Evolutionary conservation across 2,888 invertebrate genomes (phyloP), one percentile per base, ranked within the genome.

Genomic region (Drosophila prostipennis): DNA sequence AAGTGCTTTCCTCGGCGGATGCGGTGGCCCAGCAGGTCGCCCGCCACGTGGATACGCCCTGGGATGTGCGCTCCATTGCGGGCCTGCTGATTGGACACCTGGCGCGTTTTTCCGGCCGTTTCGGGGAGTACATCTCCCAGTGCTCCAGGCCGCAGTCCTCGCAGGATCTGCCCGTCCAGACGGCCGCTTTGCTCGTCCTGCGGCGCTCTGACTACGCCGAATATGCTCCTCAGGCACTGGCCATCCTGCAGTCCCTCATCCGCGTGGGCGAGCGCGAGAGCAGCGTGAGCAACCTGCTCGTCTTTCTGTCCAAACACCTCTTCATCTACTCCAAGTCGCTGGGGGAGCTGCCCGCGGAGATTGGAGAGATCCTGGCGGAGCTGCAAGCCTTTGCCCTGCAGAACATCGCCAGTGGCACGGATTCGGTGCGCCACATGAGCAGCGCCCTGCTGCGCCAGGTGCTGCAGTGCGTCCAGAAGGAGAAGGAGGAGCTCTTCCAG

Each of bases 51-150:
- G 93, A 94, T 65, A 92, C 94, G 2, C 94, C 94, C 0, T 94
- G 95, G 93, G 95, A 95, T 80, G 94, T 94, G 0, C 94, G 94
- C 82, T 93, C 93, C 6, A 94, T 95, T 79, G 93, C 94, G 72
- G 95, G 94, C 0, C 93, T 94, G 39, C 86, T 95, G 14, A 92
- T 93, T 60, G 90, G 94, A 6, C 91, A 93, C 52, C 92, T 93
- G 86, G 92, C 92, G 39, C 90, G 92, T 46, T 88, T 92, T 19
- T 91, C 91, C n/a, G 79, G 90, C 40, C 90, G 91, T 1, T 88
- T 90, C 36, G 68, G 74, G 1, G 37, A 42, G 0, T 89, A 89
- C 55, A 57, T 91, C 3, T 46, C 52, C 2, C 67, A 71, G n/a
- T 83, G 80, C 4, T 75, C 80, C 37, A 40, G 64, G 6, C 65